These are phyloP conservation scores for Knipowitschia caucasica DNA, from an alignment of 2,797 vertebrate genomes.

Conservation along the genomic window DNA sequence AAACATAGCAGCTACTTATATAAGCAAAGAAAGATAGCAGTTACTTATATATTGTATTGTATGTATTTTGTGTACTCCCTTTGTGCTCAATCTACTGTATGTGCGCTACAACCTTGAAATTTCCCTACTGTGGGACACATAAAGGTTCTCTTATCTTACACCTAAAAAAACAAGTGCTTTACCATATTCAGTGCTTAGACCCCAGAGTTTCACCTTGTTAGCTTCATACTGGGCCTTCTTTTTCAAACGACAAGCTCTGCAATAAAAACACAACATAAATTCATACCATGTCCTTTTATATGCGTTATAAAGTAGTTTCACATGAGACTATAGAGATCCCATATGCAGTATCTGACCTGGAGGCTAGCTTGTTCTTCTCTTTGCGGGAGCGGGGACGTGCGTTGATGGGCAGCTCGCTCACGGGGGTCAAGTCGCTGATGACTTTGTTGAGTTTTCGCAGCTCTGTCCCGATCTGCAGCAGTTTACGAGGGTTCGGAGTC, in stretches of 20 bases:
- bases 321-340: not conserved
- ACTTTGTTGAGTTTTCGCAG: conserved; percentile 96
- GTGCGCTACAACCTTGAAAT: no score
- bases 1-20: no score
- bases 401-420: conserved; percentile 94
- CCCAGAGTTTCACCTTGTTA: conserved; percentile 99
- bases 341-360: conserved; percentile 78
- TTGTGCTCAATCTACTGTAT: no score
- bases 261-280: conserved; percentile 12
- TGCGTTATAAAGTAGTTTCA: not conserved
- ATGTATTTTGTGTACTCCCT: no score
- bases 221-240: conserved; percentile 99
- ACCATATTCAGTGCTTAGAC: conserved; percentile 98
- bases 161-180: no score
- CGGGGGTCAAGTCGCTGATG: conserved; percentile 95
- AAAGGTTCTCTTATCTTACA: no score
- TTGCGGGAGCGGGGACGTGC: conserved; percentile 95
- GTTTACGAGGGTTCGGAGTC: conserved; percentile 95
- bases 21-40: no score
- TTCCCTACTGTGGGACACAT: no score
- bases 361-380: conserved; percentile 98
- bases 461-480: conserved; percentile 96
- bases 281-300: not conserved
- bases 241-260: conserved; percentile 96
- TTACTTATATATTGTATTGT: no score